These are phyloP conservation scores for Phengaris alcon DNA, from an alignment of 2,888 invertebrate species.

Conservation along the genomic window DNA sequence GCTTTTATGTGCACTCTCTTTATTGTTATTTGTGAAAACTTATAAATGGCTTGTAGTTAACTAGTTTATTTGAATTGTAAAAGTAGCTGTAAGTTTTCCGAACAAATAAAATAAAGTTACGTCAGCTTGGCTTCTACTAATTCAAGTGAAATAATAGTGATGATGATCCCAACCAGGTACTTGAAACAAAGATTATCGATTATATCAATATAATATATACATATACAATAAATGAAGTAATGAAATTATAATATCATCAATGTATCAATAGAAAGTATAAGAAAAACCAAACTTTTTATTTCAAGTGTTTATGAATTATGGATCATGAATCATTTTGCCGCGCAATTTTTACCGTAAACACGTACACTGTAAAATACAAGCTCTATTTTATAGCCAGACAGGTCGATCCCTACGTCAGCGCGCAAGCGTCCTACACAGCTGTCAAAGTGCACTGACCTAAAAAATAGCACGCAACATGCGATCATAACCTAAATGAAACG, in stretches of 20 bases:
- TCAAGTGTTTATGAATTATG: background rate
- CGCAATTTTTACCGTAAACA: constrained; percentile 47
- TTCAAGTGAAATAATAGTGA: background rate
- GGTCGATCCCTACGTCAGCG: constrained; percentile 72
- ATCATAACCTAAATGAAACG: constrained; percentile 56
- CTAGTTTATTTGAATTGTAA: too few relatives aligned
- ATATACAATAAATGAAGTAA: background rate
- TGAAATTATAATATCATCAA: background rate
- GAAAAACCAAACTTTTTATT: background rate
- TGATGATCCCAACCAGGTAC: background rate
- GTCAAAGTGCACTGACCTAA: constrained; percentile 74
- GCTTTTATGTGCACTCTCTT: too few relatives aligned
- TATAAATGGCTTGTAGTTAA: too few relatives aligned
- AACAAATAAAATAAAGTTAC: too few relatives aligned
- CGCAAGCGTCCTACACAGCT: constrained; percentile 69
- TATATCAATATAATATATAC: background rate
- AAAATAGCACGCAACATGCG: constrained; percentile 68
- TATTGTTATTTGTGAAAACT: too few relatives aligned
- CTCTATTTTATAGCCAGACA: constrained; percentile 65
- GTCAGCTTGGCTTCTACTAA: background rate
- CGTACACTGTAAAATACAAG: constrained; percentile 33
- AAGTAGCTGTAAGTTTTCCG: too few relatives aligned
- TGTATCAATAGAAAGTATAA: background rate
- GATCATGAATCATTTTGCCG: constrained; percentile 38
- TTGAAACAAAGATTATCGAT: background rate